Evolutionary conservation across 2,113 vertebrate species (phyloP).

Genomic region (Sturnus vulgaris): DNA sequence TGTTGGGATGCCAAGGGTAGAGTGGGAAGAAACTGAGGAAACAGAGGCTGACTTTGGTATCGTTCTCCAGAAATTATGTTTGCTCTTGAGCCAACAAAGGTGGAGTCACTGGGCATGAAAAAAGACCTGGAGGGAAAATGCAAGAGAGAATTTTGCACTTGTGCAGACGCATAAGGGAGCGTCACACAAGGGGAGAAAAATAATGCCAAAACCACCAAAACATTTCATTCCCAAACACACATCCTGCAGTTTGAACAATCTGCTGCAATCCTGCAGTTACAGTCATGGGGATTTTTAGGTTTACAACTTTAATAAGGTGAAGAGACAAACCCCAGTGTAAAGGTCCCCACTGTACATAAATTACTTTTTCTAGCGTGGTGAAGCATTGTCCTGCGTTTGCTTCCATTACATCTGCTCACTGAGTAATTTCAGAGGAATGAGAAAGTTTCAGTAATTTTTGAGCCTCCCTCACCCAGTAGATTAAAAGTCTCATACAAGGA

Average conservation of each 20-base stretch:
- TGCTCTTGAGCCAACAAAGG: neutral
- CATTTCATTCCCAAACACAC: neutral
- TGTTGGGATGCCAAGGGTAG: neutral
- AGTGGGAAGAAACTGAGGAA: conserved; percentile 5
- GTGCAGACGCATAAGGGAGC: neutral
- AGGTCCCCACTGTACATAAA: neutral
- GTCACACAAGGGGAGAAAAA: neutral
- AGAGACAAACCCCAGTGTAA: neutral
- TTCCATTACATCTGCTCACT: neutral
- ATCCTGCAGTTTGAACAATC: neutral
- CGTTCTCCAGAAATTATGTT: neutral
- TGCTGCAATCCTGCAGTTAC: neutral
- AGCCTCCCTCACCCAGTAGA: neutral
- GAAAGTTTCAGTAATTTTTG: neutral
- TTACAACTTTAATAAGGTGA: neutral
- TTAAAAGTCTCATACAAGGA: neutral
- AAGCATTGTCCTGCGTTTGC: neutral
- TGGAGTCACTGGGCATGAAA: neutral
- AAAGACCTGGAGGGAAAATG: neutral
- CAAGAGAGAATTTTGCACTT: neutral
- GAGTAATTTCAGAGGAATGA: neutral
- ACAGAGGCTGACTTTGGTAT: neutral
- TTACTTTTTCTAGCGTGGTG: neutral
- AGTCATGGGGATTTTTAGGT: neutral
- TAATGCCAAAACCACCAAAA: neutral